A percentile compares a stretch with the other conserved stretches of the same genome.
phyloP scores from a whole-genome alignment of 1,140 invertebrate genomes.

The Drosophila ironensis region DNA sequence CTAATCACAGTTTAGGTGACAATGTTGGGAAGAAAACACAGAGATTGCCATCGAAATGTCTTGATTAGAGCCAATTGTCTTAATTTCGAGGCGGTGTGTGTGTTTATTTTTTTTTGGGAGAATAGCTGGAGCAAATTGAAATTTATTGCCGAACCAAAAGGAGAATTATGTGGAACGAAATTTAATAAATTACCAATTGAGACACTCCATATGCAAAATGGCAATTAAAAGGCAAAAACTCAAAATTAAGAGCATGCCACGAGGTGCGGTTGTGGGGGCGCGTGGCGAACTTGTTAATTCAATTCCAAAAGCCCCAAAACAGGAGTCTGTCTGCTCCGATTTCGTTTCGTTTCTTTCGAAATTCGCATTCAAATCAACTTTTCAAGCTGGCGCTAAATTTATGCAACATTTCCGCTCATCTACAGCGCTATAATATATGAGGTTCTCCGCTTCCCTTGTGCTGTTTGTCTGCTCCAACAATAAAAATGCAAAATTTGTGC shows the following conservation, averaged over 20 bases:
- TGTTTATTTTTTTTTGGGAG: background rate
- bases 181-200: constrained; percentile 40
- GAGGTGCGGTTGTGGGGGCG: background rate
- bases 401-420: constrained; percentile 34
- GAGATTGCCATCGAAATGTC: too few species aligned
- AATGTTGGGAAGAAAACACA: constrained; percentile 5
- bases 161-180: constrained; percentile 29
- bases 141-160: constrained; percentile 42
- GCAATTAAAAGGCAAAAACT: constrained; percentile 23
- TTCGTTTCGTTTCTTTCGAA: constrained; percentile 47
- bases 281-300: constrained; percentile 46
- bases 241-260: constrained; percentile 25
- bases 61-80: constrained; percentile 47
- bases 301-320: constrained; percentile 6
- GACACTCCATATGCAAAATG: constrained; percentile 35
- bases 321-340: constrained; percentile 30
- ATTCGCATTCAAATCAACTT: constrained; percentile 51
- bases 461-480: constrained; percentile 8
- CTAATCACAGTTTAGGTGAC: constrained; percentile 39
- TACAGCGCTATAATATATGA: too few species aligned
- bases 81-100: constrained; percentile 24
- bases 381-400: constrained; percentile 49
- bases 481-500: constrained; percentile 52
- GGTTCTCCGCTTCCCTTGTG: constrained; percentile 10
- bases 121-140: constrained; percentile 41